Base-by-base conservation (phyloP, 2,888 invertebrate species). In the Drosophila yooni region DNA sequence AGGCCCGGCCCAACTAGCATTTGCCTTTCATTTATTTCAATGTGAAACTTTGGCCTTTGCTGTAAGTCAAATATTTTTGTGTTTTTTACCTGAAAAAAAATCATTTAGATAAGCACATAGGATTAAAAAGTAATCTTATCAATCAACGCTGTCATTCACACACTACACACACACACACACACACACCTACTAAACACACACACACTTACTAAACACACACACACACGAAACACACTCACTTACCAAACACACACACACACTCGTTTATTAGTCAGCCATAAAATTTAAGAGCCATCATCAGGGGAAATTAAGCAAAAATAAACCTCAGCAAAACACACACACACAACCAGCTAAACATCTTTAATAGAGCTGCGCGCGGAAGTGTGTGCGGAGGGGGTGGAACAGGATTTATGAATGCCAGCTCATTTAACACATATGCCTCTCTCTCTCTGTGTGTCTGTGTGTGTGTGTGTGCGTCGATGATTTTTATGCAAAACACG, bases 251-350 rank as follows among this genome's bases (percentile, higher is more conserved):
- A 15, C 53, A 15, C 53, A 8, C 8, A 31, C 33, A 33, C 21
- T 43, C 51, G 63, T 83, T 73, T 67, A 68, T 68, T 66, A 31
- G 52, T 33, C 67, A 46, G 75, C 65, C 69, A 68, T 83, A 83
- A 87, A 83, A 86, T 81, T 81, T 54, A 83, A 81, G 88, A 83
- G 59, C 79, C 84, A 86, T 83, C 54, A 56, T 13, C 78, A 71
- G 65, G 65, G 67, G 56, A 63, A 79, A 71, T 67, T 29, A 69
- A 59, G 57, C 36, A 64, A 76, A 88, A 66, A 76, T 71, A 70
- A 56, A 63, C 15, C 8, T 8, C 46, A 15, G 38, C 15, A 50
- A 33, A 36, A 31, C 54, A 43, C 51, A 71, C 54, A 43, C 51
- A 71, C 52, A 64, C 46, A 51, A 54, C 10, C 56, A 73, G 34